Evolutionary conservation across 2,888 invertebrate genomes (phyloP).

Genomic region (Slavum lentiscoides): DNA sequence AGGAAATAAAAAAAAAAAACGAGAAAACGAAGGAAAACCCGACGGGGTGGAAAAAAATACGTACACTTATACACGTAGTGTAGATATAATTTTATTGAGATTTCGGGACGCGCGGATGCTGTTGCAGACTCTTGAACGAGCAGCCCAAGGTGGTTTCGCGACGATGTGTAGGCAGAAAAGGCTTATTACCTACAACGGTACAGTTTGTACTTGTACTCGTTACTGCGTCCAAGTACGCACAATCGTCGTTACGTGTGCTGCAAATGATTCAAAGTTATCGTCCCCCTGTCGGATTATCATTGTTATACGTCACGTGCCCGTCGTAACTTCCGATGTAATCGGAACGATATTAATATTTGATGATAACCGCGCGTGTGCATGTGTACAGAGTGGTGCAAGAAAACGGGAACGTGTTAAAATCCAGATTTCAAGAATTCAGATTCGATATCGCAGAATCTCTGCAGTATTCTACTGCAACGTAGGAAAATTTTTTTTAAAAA

Average conservation of each 20-base stretch:
- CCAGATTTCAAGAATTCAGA: too few relatives aligned
- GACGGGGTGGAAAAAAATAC: neutral
- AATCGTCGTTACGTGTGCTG: conserved; percentile 39
- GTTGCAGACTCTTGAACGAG: too few relatives aligned
- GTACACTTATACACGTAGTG: neutral
- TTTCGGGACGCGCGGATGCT: neutral
- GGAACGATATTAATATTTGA: conserved; percentile 46
- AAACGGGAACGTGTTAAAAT: too few relatives aligned
- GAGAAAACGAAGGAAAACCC: neutral
- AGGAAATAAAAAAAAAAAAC: conserved; percentile 37
- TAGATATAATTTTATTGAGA: conserved; percentile 45
- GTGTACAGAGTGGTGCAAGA: too few relatives aligned
- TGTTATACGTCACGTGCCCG: conserved; percentile 41
- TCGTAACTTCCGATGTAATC: conserved; percentile 47
- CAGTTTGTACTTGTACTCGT: neutral
- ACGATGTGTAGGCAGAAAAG: neutral
- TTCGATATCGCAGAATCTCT: too few relatives aligned
- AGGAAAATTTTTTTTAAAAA: too few relatives aligned
- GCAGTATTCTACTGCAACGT: too few relatives aligned
- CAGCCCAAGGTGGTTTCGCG: too few relatives aligned
- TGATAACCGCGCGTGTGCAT: conserved; percentile 13
- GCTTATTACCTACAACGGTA: neutral
- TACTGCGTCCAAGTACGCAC: neutral
- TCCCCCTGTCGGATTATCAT: conserved; percentile 1
- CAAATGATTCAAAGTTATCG: conserved; percentile 29